Evolutionary conservation across 2,797 vertebrate genomes (phyloP), one percentile per base, ranked within the genome.

Genomic region (Rhynchonycteris naso): DNA sequence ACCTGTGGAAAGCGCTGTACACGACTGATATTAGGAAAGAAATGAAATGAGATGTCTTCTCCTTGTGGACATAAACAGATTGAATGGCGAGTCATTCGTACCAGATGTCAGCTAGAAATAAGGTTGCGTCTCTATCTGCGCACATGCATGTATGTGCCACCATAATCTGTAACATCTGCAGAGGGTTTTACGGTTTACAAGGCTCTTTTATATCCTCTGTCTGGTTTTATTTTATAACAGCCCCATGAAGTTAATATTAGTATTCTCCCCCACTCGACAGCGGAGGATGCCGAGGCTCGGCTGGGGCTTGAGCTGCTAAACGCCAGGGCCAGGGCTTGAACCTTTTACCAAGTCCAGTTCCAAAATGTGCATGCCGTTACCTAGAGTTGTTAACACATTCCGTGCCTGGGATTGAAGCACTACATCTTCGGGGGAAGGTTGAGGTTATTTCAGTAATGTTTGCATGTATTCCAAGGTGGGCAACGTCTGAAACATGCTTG

Each of bases 181-280:
- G 7, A 14, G 78, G 13, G 81, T 47, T 90, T 94, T 81, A 90
- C 82, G 94, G 90, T 93, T 93, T 94, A 88, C 79, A 82, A 85
- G 82, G 28, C 52, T 76, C 59, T 88, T 95, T 88, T 92, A 86
- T 93, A 54, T 33, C 56, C 28, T 95, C 93, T 93, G 90, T 80
- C 96, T 94, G 96, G 87, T 88, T 96, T 93, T 96, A 93, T 85
- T 94, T 97, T 87, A 78, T 91, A 89, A 66, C 74, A 93, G 79
- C 50, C 78, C 65, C 63, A 1, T 83, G 78, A 76, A 90, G 74
- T 95, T 79, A 33, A 75, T 91, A 84, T 71, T 90, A 85, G 76
- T 92, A 59, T 92, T 93, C 69, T 95, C 72, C 30, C 30, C 59
- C 43, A 58, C 69, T 26, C 30, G 54, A 47, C 63, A 52, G 7